A percentile compares a stretch with the other conserved stretches of the same genome.
phyloP scores from a whole-genome alignment of 1,140 invertebrate species.

The Trachymyrmex septentrionalis region DNA sequence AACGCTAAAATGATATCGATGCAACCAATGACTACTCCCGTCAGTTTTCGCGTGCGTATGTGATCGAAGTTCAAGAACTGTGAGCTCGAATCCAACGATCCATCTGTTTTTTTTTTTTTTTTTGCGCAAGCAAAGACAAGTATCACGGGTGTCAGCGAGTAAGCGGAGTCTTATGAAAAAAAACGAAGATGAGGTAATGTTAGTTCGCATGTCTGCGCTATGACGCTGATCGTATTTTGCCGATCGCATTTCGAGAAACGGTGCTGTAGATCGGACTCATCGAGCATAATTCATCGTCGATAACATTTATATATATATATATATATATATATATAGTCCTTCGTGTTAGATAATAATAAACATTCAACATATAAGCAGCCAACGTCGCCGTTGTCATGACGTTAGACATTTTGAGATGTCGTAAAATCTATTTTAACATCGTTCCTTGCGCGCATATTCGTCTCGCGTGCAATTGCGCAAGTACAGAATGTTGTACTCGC shows the following conservation, averaged over 20 bases:
- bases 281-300: constrained; percentile 27
- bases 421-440: constrained; percentile 2
- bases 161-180: constrained; percentile 23
- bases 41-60: constrained; percentile 23
- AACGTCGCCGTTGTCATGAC: neutral
- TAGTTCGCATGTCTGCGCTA: neutral
- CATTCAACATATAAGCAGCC: constrained; percentile 38
- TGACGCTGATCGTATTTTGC: neutral
- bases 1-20: constrained; percentile 10
- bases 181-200: constrained; percentile 43
- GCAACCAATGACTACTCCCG: constrained; percentile 16
- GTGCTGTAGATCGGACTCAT: constrained; percentile 33
- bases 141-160: constrained; percentile 25
- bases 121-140: constrained; percentile 48
- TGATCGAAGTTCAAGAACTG: neutral
- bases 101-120: constrained; percentile 7
- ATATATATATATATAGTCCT: too few relatives aligned
- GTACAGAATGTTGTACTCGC: neutral
- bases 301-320: too few relatives aligned
- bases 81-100: constrained; percentile 18
- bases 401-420: neutral
- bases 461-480: neutral
- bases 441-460: neutral
- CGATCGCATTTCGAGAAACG: constrained; percentile 11
- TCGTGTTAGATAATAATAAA: constrained; percentile 49